phyloP scores from a whole-genome alignment of 2,888 invertebrate species.

The Himalopsyche anomala region DNA sequence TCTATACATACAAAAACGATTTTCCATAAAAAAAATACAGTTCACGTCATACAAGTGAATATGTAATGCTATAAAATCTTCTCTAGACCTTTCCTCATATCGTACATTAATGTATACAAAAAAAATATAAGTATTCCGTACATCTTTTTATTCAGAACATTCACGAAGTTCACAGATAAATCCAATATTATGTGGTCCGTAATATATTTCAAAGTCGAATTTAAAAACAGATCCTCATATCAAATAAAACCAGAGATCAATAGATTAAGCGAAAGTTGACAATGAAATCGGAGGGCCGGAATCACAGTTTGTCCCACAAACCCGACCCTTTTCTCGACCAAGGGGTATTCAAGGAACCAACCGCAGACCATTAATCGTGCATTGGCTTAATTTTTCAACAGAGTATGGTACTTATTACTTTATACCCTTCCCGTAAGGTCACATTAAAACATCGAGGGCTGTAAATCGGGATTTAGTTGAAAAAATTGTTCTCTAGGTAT shows the following conservation, averaged over 20 bases:
- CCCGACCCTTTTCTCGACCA: conserved; percentile 10
- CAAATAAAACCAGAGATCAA: conserved; percentile 27
- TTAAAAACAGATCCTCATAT: neutral
- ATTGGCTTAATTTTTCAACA: conserved; percentile 40
- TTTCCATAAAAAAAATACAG: too few species aligned
- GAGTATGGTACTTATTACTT: conserved; percentile 31
- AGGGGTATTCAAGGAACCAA: conserved; percentile 34
- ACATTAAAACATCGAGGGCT: conserved; percentile 14
- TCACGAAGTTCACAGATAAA: too few species aligned
- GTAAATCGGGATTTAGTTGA: conserved; percentile 16
- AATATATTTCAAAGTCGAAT: neutral
- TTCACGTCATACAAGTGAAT: too few species aligned
- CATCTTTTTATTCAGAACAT: too few species aligned
- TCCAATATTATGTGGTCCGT: too few species aligned
- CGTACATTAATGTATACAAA: too few species aligned
- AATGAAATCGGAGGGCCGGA: neutral
- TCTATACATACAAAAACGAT: too few species aligned
- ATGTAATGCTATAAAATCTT: too few species aligned
- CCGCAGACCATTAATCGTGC: conserved; percentile 40
- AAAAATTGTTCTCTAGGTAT: conserved; percentile 41
- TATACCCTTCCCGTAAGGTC: conserved; percentile 36
- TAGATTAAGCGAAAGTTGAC: conserved; percentile 17
- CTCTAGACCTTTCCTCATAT: too few species aligned
- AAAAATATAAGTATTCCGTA: too few species aligned
- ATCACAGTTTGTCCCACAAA: conserved; percentile 11